Evolutionary conservation across 2,888 invertebrate species (phyloP).

Genomic region (Trissolcus japonicus): DNA sequence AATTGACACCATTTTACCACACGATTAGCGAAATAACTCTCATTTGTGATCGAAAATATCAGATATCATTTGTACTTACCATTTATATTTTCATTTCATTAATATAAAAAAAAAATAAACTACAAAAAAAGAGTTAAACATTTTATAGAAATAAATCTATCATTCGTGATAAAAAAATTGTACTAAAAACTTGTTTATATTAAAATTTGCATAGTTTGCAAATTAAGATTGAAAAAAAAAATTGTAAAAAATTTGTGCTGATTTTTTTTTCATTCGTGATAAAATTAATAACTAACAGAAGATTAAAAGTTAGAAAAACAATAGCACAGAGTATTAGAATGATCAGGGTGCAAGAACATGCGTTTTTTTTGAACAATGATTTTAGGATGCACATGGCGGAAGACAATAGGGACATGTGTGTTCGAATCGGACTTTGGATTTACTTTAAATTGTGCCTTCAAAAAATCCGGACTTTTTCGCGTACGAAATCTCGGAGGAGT

Average conservation of each 20-base stretch:
- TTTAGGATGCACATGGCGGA: constrained; percentile 80
- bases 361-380: constrained; percentile 72
- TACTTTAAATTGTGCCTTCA: constrained; percentile 93
- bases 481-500: constrained; percentile 93
- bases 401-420: constrained; percentile 87
- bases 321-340: constrained; percentile 68
- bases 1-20: too few relatives aligned
- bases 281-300: background rate
- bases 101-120: too few relatives aligned
- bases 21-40: too few relatives aligned
- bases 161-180: too few relatives aligned
- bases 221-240: background rate
- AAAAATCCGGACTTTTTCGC: constrained; percentile 92
- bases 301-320: constrained; percentile 50
- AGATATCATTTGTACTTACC: too few relatives aligned
- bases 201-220: background rate
- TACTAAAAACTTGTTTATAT: too few relatives aligned
- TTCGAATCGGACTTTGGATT: constrained; percentile 93
- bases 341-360: constrained; percentile 47
- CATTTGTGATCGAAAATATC: too few relatives aligned
- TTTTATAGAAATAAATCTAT: too few relatives aligned
- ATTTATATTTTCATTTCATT: too few relatives aligned
- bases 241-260: background rate
- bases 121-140: too few relatives aligned
- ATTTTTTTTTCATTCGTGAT: background rate